Evolutionary conservation across 2,888 invertebrate genomes (phyloP), one percentile per base, ranked within the genome.

Genomic region (Leptopilina myrica): DNA sequence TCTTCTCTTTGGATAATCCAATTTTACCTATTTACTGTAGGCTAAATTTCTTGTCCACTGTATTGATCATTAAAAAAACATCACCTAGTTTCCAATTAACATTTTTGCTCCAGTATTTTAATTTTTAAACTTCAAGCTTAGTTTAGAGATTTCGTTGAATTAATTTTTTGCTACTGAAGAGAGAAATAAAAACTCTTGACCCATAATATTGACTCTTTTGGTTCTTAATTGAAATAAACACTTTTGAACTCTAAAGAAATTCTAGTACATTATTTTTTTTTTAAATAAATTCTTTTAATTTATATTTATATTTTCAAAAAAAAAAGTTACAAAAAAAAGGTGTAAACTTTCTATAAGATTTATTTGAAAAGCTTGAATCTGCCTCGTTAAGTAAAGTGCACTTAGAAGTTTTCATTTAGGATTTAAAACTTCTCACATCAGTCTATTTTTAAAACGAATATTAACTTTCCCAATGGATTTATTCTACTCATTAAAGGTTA

Each of bases 1-100:
- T 73, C n/a, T 53, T 73, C 56, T 33, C 69, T 73, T 73, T 56
- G 14, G 56, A 9, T 56, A 73, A 73, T 73, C 53, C 33, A 69
- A 69, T 69, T 56, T 56, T 56, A 53, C 56, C 53, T 73, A n/a
- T 8, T 56, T n/a, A 56, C 26, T 1, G 12, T 4, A 6, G n/a
- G n/a, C 53, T 73, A 5, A 73, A 26, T 26, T 26, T 56, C 12
- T 49, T 12, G 33, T 33, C 5, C 15, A 9, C 46, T 46, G 46
- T 46, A 9, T 7, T 8, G 46, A 46, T 46, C 46, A 9, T 5
- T 46, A 33, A 33, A 5, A 33, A 33, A 33, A 33, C 33, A 33
- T 33, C 33, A 33, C 1, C 1, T 20, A 20, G 20, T 20, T 20
- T 20, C 20, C 20, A 20, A 20, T 20, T 20, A 20, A 20, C 20